Conservation (phyloP, 2,797 vertebrate species). For the Ammospiza maritima region DNA sequence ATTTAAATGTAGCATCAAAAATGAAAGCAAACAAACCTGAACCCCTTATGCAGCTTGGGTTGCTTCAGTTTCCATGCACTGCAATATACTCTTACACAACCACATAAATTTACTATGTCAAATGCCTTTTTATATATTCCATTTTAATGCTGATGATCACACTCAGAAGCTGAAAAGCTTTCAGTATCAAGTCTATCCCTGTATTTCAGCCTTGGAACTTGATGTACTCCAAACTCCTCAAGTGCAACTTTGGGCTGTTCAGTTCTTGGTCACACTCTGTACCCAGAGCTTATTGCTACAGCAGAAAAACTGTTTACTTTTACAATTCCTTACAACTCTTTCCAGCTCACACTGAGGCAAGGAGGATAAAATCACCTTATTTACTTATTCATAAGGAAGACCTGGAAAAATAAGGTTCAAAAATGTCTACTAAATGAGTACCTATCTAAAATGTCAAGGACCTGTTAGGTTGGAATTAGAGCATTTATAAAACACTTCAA, state of each 20-base stretch:
- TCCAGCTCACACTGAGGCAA: not conserved
- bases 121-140: not conserved
- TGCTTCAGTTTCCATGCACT: not conserved
- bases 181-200: not conserved
- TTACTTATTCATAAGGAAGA: not conserved
- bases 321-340: not conserved
- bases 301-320: not conserved
- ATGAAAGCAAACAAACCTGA: not conserved
- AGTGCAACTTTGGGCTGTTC: not conserved
- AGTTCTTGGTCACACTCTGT: not conserved
- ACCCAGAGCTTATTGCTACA: not conserved
- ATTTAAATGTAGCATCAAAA: not conserved
- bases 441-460: slow-evolving; percentile 10
- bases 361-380: not conserved
- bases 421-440: not conserved
- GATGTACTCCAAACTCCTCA: not conserved
- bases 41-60: not conserved
- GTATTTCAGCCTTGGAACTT: not conserved
- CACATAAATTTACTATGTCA: not conserved
- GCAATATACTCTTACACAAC: not conserved
- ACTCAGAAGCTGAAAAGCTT: not conserved
- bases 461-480: not conserved
- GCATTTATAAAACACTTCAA: not conserved
- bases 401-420: not conserved
- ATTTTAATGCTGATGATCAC: not conserved